These are phyloP conservation scores for Pterocles orientalis DNA, from an alignment of 2,113 vertebrate species.

Conservation along the genomic window DNA sequence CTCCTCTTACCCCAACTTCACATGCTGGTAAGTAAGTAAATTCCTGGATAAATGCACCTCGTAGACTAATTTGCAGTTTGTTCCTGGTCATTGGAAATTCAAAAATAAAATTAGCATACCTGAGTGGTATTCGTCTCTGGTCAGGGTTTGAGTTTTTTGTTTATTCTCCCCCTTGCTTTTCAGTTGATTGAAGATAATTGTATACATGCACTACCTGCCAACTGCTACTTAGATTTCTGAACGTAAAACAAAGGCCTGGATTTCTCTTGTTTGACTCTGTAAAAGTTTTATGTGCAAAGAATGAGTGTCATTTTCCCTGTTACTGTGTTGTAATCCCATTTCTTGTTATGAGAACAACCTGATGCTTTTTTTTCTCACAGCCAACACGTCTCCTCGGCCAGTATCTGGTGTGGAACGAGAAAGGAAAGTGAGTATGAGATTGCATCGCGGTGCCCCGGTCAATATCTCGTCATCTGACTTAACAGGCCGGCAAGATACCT, in stretches of 20 bases:
- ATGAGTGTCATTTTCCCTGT: neutral
- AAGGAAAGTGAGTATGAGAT: constrained; percentile 94
- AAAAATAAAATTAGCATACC: neutral
- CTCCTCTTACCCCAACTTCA: constrained; percentile 91
- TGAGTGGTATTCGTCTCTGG: neutral
- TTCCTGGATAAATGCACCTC: neutral
- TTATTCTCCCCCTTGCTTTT: neutral
- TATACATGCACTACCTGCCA: fast-evolving
- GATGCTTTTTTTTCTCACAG: constrained; percentile 56
- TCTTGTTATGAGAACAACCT: neutral
- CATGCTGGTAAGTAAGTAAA: constrained; percentile 83
- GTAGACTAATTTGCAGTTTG: neutral
- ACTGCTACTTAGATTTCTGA: neutral
- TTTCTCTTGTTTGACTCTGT: neutral
- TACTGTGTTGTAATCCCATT: neutral
- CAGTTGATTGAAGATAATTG: neutral
- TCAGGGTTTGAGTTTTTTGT: neutral
- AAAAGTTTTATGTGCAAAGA: neutral
- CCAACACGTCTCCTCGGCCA: constrained; percentile 89
- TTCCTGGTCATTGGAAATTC: neutral
- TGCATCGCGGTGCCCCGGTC: constrained; percentile 92
- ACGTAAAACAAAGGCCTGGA: neutral
- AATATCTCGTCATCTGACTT: constrained; percentile 93
- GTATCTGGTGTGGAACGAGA: constrained; percentile 91
- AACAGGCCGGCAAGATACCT: constrained; percentile 93